Percentiles rank a stretch among this genome's conserved stretches.
Conservation (phyloP, 2,797 vertebrate species). For the Ibycter americanus region DNA sequence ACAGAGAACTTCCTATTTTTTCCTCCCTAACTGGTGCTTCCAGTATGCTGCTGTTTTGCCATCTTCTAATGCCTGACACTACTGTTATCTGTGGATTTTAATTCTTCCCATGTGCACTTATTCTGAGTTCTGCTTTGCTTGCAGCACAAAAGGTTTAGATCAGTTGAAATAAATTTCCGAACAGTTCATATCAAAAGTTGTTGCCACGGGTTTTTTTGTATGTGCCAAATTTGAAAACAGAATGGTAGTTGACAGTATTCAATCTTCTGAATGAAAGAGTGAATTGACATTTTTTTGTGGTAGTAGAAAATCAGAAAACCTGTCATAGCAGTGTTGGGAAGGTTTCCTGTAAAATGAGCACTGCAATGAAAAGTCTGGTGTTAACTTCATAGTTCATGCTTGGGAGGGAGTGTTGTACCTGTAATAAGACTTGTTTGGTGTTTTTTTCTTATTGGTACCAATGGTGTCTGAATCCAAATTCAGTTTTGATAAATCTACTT, state of each 20-base stretch:
- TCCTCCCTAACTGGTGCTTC: not conserved
- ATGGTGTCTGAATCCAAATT: not conserved
- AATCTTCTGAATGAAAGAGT: not conserved
- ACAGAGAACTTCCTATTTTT: not conserved
- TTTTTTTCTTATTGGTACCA: not conserved
- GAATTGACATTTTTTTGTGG: not conserved
- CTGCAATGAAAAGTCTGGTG: not conserved
- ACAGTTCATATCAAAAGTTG: not conserved
- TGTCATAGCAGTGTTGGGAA: not conserved
- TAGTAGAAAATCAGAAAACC: not conserved
- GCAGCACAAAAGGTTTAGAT: not conserved
- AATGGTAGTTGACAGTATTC: not conserved
- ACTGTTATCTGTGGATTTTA: not conserved
- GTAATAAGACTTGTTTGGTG: not conserved
- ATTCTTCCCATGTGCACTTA: not conserved
- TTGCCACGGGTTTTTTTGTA: not conserved
- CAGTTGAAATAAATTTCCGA: not conserved
- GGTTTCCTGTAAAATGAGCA: not conserved
- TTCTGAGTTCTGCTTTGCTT: not conserved
- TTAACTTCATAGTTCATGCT: not conserved
- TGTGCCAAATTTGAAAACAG: not conserved
- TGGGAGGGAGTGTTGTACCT: not conserved
- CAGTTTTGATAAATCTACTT: not conserved
- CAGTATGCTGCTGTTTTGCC: not conserved
- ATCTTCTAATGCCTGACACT: not conserved